Base-by-base conservation (phyloP, 2,797 vertebrate genomes). In the Lithobates sylvaticus region DNA sequence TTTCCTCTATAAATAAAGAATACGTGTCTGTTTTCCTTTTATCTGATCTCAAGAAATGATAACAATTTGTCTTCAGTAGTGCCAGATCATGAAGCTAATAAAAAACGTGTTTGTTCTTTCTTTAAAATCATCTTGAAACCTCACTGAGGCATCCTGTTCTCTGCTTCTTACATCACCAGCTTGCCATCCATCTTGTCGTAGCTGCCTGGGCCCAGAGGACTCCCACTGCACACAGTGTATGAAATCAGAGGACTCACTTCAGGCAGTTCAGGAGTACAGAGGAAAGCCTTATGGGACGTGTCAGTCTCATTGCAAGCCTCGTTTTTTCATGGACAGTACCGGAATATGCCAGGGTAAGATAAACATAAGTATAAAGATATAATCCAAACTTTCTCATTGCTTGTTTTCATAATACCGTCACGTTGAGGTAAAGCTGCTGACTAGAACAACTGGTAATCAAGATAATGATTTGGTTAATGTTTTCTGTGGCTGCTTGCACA, bases 141-240 rank as follows among this genome's bases (percentile, higher is more conserved):
- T 26, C n/a, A 61, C 23, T 42, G 23, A 67, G 64, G 61, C 42
- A 86, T 47, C 71, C 47, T 82, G 34, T 78, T 83, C 36, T 68
- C 27, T 68, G 42, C 29, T 79, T 70, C 6, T 7, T 10, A 2
- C 74, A 36, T 32, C 42, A 81, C 1, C 88, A 99, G 98, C 93
- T 67, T 99, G 97, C 29, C 96, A 98, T 61, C 91, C 92, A 0
- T 96, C 96, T 44, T 99, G 98, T 83, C 94, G 90, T 1, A 90
- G 93, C 1, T 99, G 98, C 21, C 5, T 95, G 1, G 98, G 98
- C 4, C 96, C 96, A 0, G 89, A 94, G 3, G 85, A 89, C 1
- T 93, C 93, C 0, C 94, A 92, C 50, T 99, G 98, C 77, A 91
- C 92, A 0, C 85, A 1, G 21, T 99, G 98, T 88, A 85, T 87